A percentile compares a stretch with the other conserved stretches of the same genome.
Conservation (phyloP, 2,797 vertebrate genomes). For the Fringilla coelebs region DNA sequence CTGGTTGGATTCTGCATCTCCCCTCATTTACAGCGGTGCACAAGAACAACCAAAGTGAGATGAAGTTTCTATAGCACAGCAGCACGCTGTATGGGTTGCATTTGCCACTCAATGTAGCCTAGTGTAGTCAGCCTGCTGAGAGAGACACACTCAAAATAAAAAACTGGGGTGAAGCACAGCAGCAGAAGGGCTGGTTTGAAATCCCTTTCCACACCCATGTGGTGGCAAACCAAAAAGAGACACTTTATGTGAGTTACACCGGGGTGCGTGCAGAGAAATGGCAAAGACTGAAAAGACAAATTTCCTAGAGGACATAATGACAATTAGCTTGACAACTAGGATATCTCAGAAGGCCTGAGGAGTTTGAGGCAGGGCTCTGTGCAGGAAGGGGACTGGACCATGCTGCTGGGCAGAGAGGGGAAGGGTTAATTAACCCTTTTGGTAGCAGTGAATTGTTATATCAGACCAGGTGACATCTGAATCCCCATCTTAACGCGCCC, state of each 20-base stretch:
- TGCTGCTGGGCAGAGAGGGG: neutral
- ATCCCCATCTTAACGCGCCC: neutral
- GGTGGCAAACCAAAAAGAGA: neutral
- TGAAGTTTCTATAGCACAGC: neutral
- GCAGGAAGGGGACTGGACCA: fast-evolving
- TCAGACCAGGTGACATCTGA: neutral
- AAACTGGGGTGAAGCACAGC: neutral
- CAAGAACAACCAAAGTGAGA: neutral
- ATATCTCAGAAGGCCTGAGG: neutral
- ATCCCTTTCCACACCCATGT: neutral
- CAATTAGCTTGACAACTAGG: neutral
- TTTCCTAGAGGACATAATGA: neutral
- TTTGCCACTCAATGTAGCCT: neutral
- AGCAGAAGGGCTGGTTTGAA: neutral
- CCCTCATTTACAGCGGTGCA: neutral
- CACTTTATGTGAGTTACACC: neutral
- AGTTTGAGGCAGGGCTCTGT: neutral
- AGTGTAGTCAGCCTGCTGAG: neutral
- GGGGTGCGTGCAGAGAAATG: neutral
- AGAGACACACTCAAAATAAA: neutral
- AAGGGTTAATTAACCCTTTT: neutral
- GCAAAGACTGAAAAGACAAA: neutral
- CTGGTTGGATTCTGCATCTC: neutral
- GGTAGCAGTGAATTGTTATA: neutral
- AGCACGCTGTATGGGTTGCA: neutral